phyloP scores from a whole-genome alignment of 2,888 invertebrate species.

The Choristoneura rosaceana region DNA sequence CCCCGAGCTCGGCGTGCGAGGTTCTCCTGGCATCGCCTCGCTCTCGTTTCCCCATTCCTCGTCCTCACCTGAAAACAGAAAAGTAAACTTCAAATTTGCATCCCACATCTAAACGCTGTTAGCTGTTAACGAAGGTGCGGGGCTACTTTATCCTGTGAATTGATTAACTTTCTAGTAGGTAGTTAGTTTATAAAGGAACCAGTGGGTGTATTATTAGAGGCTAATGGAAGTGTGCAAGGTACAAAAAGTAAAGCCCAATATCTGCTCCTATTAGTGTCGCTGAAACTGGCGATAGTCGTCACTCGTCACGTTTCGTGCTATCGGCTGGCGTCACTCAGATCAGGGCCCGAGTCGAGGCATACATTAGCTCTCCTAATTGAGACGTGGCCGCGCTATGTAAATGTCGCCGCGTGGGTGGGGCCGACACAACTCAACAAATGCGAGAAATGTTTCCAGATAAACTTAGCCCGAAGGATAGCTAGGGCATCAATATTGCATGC shows the following conservation, averaged over 20 bases:
- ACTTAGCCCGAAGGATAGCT: conserved; percentile 47
- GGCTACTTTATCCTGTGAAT: conserved; percentile 41
- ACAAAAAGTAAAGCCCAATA: conserved; percentile 59
- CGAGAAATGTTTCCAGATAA: conserved; percentile 59
- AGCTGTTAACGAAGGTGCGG: neutral
- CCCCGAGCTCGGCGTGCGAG: conserved; percentile 80
- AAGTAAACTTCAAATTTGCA: conserved; percentile 28
- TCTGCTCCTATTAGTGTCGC: conserved; percentile 79
- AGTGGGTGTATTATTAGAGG: conserved; percentile 43
- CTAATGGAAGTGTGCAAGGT: conserved; percentile 56
- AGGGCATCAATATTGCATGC: conserved; percentile 75
- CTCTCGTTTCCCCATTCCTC: conserved; percentile 88
- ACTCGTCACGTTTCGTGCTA: conserved; percentile 83
- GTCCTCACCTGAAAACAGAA: conserved; percentile 86
- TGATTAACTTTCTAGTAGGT: conserved; percentile 36
- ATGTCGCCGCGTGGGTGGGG: conserved; percentile 84
- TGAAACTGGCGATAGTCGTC: conserved; percentile 78
- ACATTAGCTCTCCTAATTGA: conserved; percentile 86
- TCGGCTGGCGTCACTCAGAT: conserved; percentile 82
- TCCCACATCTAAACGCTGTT: neutral
- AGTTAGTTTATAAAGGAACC: conserved; percentile 40
- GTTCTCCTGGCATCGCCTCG: conserved; percentile 85
- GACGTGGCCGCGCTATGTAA: conserved; percentile 84
- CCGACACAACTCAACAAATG: conserved; percentile 63
- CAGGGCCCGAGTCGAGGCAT: conserved; percentile 81